Base-by-base conservation (phyloP, 2,113 vertebrate genomes). In the Blennius ocellaris region DNA sequence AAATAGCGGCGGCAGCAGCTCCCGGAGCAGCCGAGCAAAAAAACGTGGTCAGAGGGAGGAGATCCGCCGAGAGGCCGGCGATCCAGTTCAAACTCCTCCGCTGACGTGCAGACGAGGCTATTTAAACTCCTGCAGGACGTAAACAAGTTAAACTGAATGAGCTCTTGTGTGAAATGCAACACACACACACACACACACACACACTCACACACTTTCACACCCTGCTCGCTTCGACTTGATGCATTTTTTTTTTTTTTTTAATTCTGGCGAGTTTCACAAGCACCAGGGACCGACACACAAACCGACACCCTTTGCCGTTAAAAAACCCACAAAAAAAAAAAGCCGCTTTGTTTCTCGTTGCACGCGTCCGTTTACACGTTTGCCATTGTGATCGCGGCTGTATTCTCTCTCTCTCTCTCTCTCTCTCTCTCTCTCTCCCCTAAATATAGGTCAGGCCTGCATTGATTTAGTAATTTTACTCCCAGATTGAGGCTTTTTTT, bases 1-100 rank as follows among this genome's bases (percentile, higher is more conserved):
- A 92, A 94, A 93, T 93, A 93, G 87, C 88, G 55, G 57, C 72
- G 71, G 71, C 71, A 69, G 64, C 54, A 47, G 54, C 63, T 80
- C 80, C 77, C 63, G 45, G 72, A 83, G 76, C 82, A 78, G 76
- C 78, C n/a, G 81, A 79, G 73, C 53, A 78, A 75, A 86, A 60
- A n/a, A n/a, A n/a, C n/a, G 79, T 89, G 86, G 90, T 73, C 89
- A 90, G 80, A 84, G 82, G 72, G 74, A 80, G 75, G 78, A 88
- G 87, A 82, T 80, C 87, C 80, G 10, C 76, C 72, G 87, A 79
- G 87, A 86, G 74, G 60, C 69, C 59, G 78, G 68, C 61, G 16
- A 71, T 87, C 76, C 87, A 86, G 81, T 86, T 86, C 73, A 85
- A 80, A 84, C 84, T 81, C 82, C 80, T 79, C 78, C 57, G 8